Base-by-base conservation (phyloP, 1,140 invertebrate species). In the Leucophenga varia region DNA sequence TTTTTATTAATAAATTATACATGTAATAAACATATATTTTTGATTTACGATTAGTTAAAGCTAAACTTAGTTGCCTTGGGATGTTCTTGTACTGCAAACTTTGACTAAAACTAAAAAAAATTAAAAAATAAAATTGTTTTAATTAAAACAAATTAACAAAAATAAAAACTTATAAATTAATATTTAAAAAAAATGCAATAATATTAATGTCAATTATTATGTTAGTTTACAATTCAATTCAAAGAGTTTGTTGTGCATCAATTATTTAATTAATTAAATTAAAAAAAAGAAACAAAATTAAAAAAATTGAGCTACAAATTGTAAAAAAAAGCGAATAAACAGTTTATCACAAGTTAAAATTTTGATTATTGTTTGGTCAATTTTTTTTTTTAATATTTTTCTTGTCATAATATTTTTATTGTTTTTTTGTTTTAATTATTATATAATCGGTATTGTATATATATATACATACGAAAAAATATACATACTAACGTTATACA, bases 341-440 rank as follows among this genome's bases (percentile, higher is more conserved):
- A 59, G 60, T 64, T 64, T 71, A 71, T 71, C 67, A 71, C 67
- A 71, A 71, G 67, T 67, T 70, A 70, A 67, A 65, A 61, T 71
- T 71, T 71, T 71, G 61, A 71, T 71, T 71, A 71, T 71, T 71
- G 61, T 64, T 71, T 71, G 65, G 65, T 70, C 65, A 65, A 64
- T 68, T 64, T 57, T 59, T 54, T 18, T 49, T 55, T 51, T 61
- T 13, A 8, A 8, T 34, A 14, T 55, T 48, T 49, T 47, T 32
- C 56, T 48, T 41, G 25, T 43, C 28, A 22, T 43, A 43, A 45
- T 48, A 14, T 35, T 47, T 42, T 18, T 34, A 30, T 43, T 57
- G 47, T 57, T 42, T 52, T 30, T 42, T 47, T 46, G n/a, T n/a
- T n/a, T n/a, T n/a, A n/a, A 47, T 49, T 16, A 49, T 41, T 41